Evolutionary conservation across 2,797 vertebrate genomes (phyloP).

Genomic region (Champsocephalus gunnari): DNA sequence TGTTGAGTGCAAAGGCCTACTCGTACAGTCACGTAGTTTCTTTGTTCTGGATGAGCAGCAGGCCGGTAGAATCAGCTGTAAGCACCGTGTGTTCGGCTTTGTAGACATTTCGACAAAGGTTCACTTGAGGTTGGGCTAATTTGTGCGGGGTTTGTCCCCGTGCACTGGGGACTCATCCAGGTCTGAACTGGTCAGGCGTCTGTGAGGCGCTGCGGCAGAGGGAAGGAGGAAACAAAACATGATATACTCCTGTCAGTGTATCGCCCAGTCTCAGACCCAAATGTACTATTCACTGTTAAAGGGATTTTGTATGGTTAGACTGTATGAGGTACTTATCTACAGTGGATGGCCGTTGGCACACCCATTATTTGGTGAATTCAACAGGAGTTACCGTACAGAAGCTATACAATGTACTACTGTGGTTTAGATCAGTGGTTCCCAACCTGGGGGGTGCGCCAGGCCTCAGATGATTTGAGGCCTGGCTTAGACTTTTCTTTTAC

Average conservation of each 20-base stretch:
- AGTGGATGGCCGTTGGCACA: too few relatives aligned
- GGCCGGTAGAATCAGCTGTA: constrained; percentile 24
- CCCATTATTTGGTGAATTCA: too few relatives aligned
- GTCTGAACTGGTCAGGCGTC: constrained; percentile 76
- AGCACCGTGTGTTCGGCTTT: constrained; percentile 41
- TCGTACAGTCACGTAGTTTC: constrained; percentile 5
- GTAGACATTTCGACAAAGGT: constrained; percentile 4
- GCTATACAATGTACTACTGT: too few relatives aligned
- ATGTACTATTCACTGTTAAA: background rate
- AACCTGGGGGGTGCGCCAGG: too few relatives aligned
- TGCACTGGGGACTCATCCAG: constrained; percentile 64
- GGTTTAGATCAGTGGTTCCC: too few relatives aligned
- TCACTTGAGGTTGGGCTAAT: constrained; percentile 72
- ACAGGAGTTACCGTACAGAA: too few relatives aligned
- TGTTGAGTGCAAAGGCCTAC: constrained; percentile 28
- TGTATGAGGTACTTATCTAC: too few relatives aligned
- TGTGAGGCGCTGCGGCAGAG: constrained; percentile 76
- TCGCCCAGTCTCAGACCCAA: background rate
- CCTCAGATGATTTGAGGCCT: too few relatives aligned
- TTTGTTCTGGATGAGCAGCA: constrained; percentile 45
- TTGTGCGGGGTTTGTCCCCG: constrained; percentile 66
- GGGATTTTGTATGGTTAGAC: background rate
- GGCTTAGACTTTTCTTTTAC: too few relatives aligned
- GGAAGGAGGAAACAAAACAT: background rate
- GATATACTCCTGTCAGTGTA: background rate